Conservation (phyloP, 2,113 vertebrate species). For the Tachycineta bicolor region DNA sequence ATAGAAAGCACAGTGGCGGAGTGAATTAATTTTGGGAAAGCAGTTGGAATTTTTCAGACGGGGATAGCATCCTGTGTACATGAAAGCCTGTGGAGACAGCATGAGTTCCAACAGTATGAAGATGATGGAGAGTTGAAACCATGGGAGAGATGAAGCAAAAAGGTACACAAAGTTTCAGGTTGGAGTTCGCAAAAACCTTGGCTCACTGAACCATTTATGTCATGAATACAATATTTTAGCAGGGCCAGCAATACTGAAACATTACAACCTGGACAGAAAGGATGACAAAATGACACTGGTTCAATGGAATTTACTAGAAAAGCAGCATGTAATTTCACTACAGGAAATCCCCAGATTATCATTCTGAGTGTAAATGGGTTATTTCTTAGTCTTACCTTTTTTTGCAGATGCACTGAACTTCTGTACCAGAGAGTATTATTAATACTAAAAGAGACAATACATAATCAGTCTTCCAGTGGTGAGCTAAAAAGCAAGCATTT, state of each 20-base stretch:
- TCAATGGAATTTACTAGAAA: neutral
- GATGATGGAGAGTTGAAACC: neutral
- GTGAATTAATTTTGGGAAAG: constrained; percentile 23
- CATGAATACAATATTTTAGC: neutral
- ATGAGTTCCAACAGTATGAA: neutral
- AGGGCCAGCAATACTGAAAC: neutral
- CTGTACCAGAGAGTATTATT: neutral
- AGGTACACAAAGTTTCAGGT: neutral
- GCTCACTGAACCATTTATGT: neutral
- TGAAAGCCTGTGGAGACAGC: constrained; percentile 18
- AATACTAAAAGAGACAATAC: neutral
- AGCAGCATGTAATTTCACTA: neutral
- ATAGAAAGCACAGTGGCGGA: neutral
- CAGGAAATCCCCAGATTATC: constrained; percentile 22
- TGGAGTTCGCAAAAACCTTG: neutral
- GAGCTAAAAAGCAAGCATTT: neutral
- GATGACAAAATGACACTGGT: neutral
- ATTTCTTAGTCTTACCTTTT: constrained; percentile 7
- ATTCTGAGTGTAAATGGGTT: neutral
- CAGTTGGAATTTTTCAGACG: neutral
- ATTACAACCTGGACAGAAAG: neutral
- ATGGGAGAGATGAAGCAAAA: neutral
- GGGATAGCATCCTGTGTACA: neutral
- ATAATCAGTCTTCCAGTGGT: neutral
- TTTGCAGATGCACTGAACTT: neutral